Conservation (phyloP, 2,888 invertebrate genomes). For the Lochmaea crataegi region DNA sequence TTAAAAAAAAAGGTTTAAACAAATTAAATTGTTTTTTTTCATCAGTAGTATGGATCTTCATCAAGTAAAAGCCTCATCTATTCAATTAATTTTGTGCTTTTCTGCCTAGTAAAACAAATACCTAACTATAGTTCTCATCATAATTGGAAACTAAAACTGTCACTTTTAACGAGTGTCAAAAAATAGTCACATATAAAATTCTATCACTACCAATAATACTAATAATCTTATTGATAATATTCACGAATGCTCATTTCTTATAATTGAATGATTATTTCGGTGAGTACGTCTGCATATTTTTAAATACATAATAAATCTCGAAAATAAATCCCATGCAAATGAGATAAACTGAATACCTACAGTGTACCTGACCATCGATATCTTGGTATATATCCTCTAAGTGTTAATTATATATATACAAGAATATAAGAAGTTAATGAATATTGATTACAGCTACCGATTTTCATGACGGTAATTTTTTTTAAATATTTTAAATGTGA, state of each 20-base stretch:
- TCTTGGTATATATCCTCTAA: background rate
- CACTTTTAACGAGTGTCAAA: no score
- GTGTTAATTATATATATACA: constrained; percentile 24
- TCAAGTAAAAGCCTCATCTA: no score
- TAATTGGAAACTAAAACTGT: no score
- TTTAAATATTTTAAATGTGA: constrained; percentile 19
- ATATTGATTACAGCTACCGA: constrained; percentile 34
- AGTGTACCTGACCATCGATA: constrained; percentile 6
- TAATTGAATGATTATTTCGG: constrained; percentile 13
- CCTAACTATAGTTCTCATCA: no score
- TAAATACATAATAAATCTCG: constrained; percentile 10
- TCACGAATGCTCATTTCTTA: background rate
- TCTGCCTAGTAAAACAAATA: no score
- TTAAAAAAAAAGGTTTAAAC: no score
- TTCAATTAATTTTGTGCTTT: no score
- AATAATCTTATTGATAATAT: background rate
- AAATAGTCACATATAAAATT: background rate
- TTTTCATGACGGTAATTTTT: constrained; percentile 26
- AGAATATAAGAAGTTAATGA: constrained; percentile 27
- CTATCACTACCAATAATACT: background rate
- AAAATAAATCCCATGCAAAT: constrained; percentile 8
- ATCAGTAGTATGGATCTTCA: no score
- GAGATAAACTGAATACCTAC: constrained; percentile 8
- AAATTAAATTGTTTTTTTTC: no score
- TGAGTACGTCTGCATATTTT: constrained; percentile 8